Conservation (phyloP, 1,140 invertebrate species). For the Sitodiplosis mosellana region DNA sequence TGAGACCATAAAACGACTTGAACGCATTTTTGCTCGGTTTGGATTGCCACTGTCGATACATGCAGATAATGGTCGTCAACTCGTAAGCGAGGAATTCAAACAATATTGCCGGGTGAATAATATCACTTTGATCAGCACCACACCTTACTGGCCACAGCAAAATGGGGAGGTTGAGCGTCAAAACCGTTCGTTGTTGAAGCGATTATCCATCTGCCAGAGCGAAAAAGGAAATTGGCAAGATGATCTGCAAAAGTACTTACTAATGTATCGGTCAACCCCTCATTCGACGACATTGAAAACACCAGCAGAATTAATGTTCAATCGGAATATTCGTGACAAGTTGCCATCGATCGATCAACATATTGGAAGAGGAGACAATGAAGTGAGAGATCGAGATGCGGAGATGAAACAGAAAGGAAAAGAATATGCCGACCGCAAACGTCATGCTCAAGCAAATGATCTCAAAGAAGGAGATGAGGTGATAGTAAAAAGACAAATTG, state of each 20-base stretch:
- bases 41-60: neutral
- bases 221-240: too few species aligned
- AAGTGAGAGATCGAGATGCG: constrained; percentile 3
- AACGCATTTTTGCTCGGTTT: constrained; percentile 3
- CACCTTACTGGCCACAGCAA: constrained; percentile 15
- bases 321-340: constrained; percentile 10
- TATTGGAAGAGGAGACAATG: neutral
- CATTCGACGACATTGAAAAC: constrained; percentile 18
- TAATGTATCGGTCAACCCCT: constrained; percentile 19
- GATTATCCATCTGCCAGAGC: too few species aligned
- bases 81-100: constrained; percentile 10
- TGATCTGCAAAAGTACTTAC: constrained; percentile 11
- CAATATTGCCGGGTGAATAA: too few species aligned
- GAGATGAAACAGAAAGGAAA: constrained; percentile 3
- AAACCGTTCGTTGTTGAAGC: too few species aligned
- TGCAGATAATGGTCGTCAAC: constrained; percentile 14
- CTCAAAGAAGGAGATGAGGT: neutral
- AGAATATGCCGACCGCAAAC: neutral
- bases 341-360: neutral
- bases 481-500: neutral
- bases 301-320: constrained; percentile 19
- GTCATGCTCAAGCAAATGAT: neutral
- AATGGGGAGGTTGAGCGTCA: constrained; percentile 21
- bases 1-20: too few species aligned
- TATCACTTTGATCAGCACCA: constrained; percentile 14